Conservation (phyloP, 2,888 invertebrate genomes). For the Heliconius aoede region DNA sequence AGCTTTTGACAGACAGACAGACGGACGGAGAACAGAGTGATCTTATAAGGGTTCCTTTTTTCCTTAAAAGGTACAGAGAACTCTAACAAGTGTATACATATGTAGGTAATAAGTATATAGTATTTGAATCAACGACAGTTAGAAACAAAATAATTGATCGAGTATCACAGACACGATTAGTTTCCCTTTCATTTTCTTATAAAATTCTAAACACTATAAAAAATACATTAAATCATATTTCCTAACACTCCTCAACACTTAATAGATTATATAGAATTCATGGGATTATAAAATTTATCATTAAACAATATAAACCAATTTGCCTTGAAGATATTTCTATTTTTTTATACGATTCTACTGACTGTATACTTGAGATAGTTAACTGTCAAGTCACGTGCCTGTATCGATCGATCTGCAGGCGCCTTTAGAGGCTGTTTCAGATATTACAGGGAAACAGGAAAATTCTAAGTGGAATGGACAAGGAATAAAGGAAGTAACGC, state of each 20-base stretch:
- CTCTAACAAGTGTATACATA: too few relatives aligned
- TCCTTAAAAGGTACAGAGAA: too few relatives aligned
- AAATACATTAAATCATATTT: conserved; percentile 29
- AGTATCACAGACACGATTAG: too few relatives aligned
- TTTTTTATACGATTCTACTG: neutral
- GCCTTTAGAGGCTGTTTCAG: conserved; percentile 37
- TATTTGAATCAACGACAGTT: too few relatives aligned
- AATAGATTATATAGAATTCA: neutral
- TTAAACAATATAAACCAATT: neutral
- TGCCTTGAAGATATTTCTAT: conserved; percentile 10
- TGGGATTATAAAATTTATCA: conserved; percentile 9
- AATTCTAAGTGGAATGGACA: conserved; percentile 23
- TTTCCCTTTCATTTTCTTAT: neutral
- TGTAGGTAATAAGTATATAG: too few relatives aligned
- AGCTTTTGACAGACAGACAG: too few relatives aligned
- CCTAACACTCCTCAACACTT: conserved; percentile 36
- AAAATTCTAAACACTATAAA: neutral
- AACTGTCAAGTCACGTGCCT: conserved; percentile 50
- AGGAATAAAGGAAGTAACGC: neutral
- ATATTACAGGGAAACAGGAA: conserved; percentile 34
- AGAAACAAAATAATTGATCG: too few relatives aligned
- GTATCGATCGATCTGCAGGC: conserved; percentile 48
- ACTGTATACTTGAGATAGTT: conserved; percentile 35
- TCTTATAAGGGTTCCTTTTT: too few relatives aligned
- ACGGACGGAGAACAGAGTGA: too few relatives aligned